Evolutionary conservation across 2,797 vertebrate species (phyloP), one percentile per base, ranked within the genome.

Genomic region (Odontamblyopus rebecca): DNA sequence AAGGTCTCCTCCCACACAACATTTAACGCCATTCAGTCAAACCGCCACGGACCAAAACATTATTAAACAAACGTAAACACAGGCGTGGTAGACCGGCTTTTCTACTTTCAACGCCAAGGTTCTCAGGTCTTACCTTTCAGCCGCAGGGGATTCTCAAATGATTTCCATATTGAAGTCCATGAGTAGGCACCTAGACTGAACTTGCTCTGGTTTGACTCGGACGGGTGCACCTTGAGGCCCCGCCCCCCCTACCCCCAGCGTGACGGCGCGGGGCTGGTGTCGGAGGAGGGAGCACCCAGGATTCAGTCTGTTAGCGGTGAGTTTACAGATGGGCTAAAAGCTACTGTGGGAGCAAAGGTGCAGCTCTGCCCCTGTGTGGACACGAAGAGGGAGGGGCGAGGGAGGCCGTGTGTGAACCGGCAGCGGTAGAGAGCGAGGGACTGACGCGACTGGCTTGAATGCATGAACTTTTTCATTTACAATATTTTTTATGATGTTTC

Each of bases 291-390:
- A 73, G 69, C 69, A 78, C 81, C 77, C 77, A 1, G 85, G 88
- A 88, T 76, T 84, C 86, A 23, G 63, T 73, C 69, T 7, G 73
- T 67, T 41, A 4, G 32, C 3, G 32, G 29, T 7, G 29, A 18
- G 2, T 29, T 73, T 27, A 78, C 73, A 71, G 68, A 64, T 38
- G 23, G 38, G 63, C 30, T 60, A 30, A 0, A 23, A 60, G 57
- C 82, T 79, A 77, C 85, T 77, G 90, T 76, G 88, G 90, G 87
- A 84, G 86, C 82, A 89, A 85, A 87, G 86, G 91, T 93, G 92
- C 89, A 92, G 94, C 90, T 93, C 93, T 84, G 77, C 70, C 88
- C 82, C 75, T 84, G 81, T 79, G 83, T 76, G 77, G 86, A 82
- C 85, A 70, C 70, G 87, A 85, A 70, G 82, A 90, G 89, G 88